phyloP scores from a whole-genome alignment of 2,797 vertebrate genomes.

The Natrix natrix region DNA sequence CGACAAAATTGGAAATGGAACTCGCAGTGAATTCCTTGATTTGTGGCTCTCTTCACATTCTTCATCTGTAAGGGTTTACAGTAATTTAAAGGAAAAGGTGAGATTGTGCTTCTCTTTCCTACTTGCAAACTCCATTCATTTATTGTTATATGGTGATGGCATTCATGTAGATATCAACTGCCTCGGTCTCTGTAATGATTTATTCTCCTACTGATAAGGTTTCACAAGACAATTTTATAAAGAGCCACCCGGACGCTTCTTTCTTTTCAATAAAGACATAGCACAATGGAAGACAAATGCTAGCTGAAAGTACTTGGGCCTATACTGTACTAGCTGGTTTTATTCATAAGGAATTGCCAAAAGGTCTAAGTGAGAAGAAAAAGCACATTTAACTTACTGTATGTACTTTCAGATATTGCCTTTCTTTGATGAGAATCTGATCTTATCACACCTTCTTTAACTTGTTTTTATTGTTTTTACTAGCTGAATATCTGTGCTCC shows the following conservation, averaged over 20 bases:
- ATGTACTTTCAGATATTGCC: neutral
- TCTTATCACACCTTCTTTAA: neutral
- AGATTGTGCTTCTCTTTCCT: neutral
- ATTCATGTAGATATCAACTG: neutral
- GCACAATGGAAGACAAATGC: neutral
- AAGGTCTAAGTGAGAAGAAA: neutral
- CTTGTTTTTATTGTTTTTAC: neutral
- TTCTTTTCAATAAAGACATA: neutral
- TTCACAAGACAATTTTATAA: neutral
- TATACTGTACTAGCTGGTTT: neutral
- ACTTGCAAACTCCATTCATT: neutral
- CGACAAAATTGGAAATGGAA: neutral
- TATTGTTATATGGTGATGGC: neutral
- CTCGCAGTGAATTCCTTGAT: neutral
- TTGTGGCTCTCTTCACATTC: neutral
- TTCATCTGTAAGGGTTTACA: neutral
- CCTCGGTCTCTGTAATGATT: neutral
- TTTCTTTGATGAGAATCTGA: neutral
- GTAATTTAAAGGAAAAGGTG: neutral
- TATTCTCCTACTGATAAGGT: neutral
- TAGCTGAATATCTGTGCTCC: too few relatives aligned
- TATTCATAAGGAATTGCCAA: neutral
- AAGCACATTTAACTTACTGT: neutral
- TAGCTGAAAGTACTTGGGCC: neutral
- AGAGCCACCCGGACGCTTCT: neutral